Evolutionary conservation across 2,888 invertebrate species (phyloP).

Genomic region (Hyles lineata): DNA sequence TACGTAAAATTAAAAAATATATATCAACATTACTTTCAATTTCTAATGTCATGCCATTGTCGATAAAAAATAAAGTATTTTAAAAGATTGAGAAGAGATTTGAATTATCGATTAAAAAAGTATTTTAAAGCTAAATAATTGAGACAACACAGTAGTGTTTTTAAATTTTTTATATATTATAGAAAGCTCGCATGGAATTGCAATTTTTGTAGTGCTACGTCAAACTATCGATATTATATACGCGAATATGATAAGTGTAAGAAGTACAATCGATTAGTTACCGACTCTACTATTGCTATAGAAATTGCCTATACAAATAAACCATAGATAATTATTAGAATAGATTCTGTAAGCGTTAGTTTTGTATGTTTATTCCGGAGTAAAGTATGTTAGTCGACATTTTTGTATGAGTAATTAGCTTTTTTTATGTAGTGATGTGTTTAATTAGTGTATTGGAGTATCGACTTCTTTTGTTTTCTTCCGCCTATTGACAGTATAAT

Average conservation of each 20-base stretch:
- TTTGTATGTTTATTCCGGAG: slow-evolving; percentile 21
- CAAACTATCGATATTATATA: background rate
- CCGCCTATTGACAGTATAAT: slow-evolving; percentile 16
- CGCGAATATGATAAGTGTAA: slow-evolving; percentile 29
- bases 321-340: slow-evolving; percentile 12
- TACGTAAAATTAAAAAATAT: too few relatives aligned
- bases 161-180: too few relatives aligned
- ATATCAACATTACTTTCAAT: too few relatives aligned
- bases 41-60: background rate
- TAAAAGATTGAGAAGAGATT: too few relatives aligned
- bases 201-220: background rate
- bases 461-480: background rate
- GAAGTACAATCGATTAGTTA: slow-evolving; percentile 25
- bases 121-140: background rate
- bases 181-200: background rate
- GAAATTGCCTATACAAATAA: slow-evolving; percentile 26
- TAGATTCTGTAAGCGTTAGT: slow-evolving; percentile 17
- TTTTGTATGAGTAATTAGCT: slow-evolving; percentile 2
- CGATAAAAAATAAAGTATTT: background rate
- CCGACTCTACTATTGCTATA: slow-evolving; percentile 18
- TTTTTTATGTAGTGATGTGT: slow-evolving; percentile 13
- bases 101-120: too few relatives aligned
- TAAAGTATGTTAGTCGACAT: slow-evolving; percentile 7
- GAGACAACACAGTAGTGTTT: too few relatives aligned
- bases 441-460: slow-evolving; percentile 5